phyloP scores from a whole-genome alignment of 2,888 invertebrate genomes.

The Plagodis dolabraria region DNA sequence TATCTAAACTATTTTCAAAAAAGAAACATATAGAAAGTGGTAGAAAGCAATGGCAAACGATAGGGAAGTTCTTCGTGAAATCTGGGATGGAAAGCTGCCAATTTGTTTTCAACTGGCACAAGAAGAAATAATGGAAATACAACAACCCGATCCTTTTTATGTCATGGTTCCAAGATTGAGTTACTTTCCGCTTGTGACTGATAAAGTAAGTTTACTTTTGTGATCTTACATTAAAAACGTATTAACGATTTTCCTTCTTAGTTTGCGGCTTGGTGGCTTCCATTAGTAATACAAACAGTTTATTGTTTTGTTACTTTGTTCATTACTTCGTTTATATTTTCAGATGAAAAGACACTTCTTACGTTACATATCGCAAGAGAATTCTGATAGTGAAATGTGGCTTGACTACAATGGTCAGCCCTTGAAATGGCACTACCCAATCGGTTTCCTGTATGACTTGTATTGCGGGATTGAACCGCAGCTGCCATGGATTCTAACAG shows the following conservation, averaged over 20 bases:
- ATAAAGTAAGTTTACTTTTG: constrained; percentile 88
- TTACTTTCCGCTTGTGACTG: constrained; percentile 97
- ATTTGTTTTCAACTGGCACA: constrained; percentile 95
- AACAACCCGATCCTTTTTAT: constrained; percentile 96
- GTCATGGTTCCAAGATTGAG: constrained; percentile 96
- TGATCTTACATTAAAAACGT: too few species aligned
- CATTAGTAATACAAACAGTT: too few species aligned
- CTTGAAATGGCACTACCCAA: constrained; percentile 94
- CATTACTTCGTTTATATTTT: constrained; percentile 34
- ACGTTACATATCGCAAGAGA: constrained; percentile 91
- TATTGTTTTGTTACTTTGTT: too few species aligned
- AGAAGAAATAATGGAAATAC: constrained; percentile 94
- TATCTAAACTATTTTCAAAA: too few species aligned
- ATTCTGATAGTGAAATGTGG: constrained; percentile 96
- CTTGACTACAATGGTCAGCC: constrained; percentile 96
- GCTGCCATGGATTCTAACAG: constrained; percentile 96
- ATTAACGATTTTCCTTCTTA: too few species aligned
- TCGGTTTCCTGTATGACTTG: constrained; percentile 97
- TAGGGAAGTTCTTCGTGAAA: constrained; percentile 95
- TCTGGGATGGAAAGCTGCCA: constrained; percentile 98
- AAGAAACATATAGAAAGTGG: not conserved
- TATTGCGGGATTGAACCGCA: constrained; percentile 87
- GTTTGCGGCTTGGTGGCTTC: too few species aligned
- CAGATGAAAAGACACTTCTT: constrained; percentile 95
- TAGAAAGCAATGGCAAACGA: constrained; percentile 93